Conservation (phyloP, 2,888 invertebrate species). For the Drosophila dives region DNA sequence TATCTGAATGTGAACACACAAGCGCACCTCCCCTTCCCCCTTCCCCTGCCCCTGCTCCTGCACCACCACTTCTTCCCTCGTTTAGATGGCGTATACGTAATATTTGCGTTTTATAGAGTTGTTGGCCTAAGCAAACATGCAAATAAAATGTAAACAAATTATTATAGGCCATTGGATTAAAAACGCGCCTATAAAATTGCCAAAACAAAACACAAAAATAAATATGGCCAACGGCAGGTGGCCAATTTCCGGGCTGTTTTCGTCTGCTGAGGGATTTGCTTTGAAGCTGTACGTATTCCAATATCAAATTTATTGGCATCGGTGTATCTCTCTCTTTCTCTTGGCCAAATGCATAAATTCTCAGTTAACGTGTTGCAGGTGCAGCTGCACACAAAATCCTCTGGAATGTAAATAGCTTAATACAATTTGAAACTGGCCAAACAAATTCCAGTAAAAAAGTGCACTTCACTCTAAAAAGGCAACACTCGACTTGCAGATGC, state of each 20-base stretch:
- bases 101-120: slow-evolving; percentile 25
- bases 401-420: slow-evolving; percentile 72
- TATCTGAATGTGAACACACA: slow-evolving; percentile 68
- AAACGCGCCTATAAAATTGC: slow-evolving; percentile 43
- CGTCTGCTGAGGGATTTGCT: slow-evolving; percentile 39
- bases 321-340: slow-evolving; percentile 1
- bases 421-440: slow-evolving; percentile 56
- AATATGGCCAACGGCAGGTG: slow-evolving; percentile 19
- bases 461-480: background rate
- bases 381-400: slow-evolving; percentile 53
- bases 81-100: slow-evolving; percentile 57
- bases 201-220: background rate
- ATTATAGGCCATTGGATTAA: slow-evolving; percentile 78
- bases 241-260: background rate
- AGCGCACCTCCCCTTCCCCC: background rate
- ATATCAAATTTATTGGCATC: slow-evolving; percentile 74
- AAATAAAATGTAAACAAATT: slow-evolving; percentile 82
- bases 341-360: slow-evolving; percentile 73
- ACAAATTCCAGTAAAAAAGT: slow-evolving; percentile 48
- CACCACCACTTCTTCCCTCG: background rate
- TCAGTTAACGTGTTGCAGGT: slow-evolving; percentile 57
- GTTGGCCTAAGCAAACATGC: slow-evolving; percentile 68
- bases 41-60: background rate
- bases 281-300: slow-evolving; percentile 45
- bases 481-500: background rate